Evolutionary conservation across 2,113 vertebrate species (phyloP).

Genomic region (Scopus umbretta): DNA sequence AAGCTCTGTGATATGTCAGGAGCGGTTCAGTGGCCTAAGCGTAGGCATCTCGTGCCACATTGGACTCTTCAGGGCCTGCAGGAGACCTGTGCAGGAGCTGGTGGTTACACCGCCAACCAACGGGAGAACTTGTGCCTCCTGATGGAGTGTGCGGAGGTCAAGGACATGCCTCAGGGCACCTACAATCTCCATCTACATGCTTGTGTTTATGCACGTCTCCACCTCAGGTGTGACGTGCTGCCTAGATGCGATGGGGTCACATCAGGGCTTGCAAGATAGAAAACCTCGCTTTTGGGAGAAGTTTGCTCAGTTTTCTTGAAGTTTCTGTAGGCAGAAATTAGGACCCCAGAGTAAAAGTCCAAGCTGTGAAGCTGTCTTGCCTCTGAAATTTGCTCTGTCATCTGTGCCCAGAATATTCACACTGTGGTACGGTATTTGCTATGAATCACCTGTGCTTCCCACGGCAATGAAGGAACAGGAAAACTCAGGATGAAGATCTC

Average conservation of each 20-base stretch:
- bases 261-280: not conserved
- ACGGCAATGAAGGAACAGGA: not conserved
- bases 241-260: not conserved
- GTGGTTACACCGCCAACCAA: not conserved
- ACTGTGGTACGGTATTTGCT: fast-evolving
- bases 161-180: not conserved
- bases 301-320: not conserved
- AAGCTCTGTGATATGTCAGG: not conserved
- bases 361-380: not conserved
- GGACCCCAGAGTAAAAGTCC: not conserved
- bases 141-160: not conserved
- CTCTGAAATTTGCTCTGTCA: not conserved
- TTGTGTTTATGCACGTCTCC: not conserved
- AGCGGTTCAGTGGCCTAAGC: not conserved
- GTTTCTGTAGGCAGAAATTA: not conserved
- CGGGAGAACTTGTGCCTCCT: not conserved
- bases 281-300: not conserved
- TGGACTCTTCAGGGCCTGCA: not conserved
- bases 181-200: not conserved
- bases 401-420: not conserved
- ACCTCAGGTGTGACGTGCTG: not conserved
- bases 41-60: fast-evolving
- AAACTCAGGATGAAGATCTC: not conserved
- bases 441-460: not conserved
- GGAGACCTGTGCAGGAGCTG: not conserved